These are phyloP conservation scores for Deilephila elpenor DNA, from an alignment of 2,888 invertebrate species.

Conservation along the genomic window DNA sequence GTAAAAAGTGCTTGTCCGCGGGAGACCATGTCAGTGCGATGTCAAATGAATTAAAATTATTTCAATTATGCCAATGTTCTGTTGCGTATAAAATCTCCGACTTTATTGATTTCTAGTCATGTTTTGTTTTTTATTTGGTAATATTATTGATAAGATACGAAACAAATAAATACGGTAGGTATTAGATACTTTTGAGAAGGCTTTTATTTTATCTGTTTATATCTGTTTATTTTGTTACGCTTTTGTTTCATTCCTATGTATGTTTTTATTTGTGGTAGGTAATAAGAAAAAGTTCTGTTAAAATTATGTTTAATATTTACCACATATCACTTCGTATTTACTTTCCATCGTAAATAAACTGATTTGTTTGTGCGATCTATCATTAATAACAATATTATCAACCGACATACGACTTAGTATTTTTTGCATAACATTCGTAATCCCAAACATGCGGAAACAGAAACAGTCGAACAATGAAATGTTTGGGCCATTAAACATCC, in stretches of 20 bases:
- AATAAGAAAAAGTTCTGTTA: too few relatives aligned
- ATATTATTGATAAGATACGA: too few relatives aligned
- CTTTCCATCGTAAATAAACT: too few relatives aligned
- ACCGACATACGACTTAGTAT: not conserved
- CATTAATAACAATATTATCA: not conserved
- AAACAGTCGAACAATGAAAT: conserved; percentile 38
- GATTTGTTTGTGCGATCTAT: too few relatives aligned
- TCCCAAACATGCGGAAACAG: conserved; percentile 29
- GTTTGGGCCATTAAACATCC: conserved; percentile 25
- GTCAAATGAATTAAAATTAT: conserved; percentile 10
- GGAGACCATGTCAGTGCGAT: not conserved
- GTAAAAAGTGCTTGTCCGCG: conserved; percentile 3
- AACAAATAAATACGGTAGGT: too few relatives aligned
- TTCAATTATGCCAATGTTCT: conserved; percentile 33
- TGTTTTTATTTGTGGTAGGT: too few relatives aligned
- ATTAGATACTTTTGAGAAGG: too few relatives aligned
- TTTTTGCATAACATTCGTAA: not conserved
- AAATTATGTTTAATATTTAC: too few relatives aligned
- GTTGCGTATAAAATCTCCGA: not conserved
- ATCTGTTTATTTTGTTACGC: too few relatives aligned
- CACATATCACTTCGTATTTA: too few relatives aligned
- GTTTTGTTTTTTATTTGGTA: not conserved
- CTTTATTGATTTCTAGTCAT: not conserved
- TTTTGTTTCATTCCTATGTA: too few relatives aligned
- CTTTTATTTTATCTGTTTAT: too few relatives aligned